Base-by-base conservation (phyloP, 2,113 vertebrate genomes). In the Ophiodon elongatus region DNA sequence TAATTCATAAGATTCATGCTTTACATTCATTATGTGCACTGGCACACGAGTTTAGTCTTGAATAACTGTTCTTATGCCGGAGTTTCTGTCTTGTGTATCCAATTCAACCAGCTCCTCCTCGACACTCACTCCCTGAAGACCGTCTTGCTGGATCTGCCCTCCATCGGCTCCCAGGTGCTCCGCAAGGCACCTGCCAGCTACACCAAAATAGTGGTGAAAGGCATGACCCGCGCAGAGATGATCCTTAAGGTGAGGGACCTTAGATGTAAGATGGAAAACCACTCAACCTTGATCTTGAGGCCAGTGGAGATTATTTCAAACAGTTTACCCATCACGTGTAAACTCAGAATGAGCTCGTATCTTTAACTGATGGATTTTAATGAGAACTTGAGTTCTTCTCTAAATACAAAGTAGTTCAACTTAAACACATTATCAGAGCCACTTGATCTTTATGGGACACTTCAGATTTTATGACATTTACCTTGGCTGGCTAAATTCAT, bases 161-260 rank as follows among this genome's bases (percentile, higher is more conserved):
- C 98, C 89, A 99, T 99, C 0, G 98, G 98, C 54, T 99, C 98
- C 41, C 98, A 99, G 91, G 98, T 99, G 91, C 96, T 98, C 87
- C 96, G 98, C 84, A 99, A 99, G 77, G 98, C 98, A 0, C 98
- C 98, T 2, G 98, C 98, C 86, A 99, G 98, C 92, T 99, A 99
- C 95, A 99, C 98, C 0, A 99, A 99, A 94, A 99, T 99, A 64
- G 97, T 99, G 52, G 98, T 99, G 88, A 99, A 99, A 92, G 98
- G 98, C 91, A 99, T 99, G 98, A 99, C 98, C 35, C 96, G 98
- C 13, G 98, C 98, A 0, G 98, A 99, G 93, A 99, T 99, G 98
- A 99, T 99, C 93, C 97, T 99, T 35, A 99, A 99, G 98, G 98
- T 99, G 91, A 95, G 92, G 39, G 29, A 31, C 74, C 3, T 52